Conservation (phyloP, 2,888 invertebrate genomes). For the Eristalinus sepulchralis region DNA sequence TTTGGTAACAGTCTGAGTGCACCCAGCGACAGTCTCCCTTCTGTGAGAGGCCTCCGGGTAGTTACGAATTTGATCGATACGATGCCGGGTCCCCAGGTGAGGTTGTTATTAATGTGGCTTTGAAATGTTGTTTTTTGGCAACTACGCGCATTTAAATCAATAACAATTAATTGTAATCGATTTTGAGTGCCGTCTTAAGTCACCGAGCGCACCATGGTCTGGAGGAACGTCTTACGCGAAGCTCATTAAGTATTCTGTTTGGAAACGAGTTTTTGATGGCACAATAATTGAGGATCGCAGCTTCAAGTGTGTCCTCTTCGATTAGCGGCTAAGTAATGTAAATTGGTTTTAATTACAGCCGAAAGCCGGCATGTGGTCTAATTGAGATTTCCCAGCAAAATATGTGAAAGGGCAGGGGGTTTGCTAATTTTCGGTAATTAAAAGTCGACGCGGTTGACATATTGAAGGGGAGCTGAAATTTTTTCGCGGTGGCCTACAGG, state of each 20-base stretch:
- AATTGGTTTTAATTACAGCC: not conserved
- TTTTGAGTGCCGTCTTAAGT: slow-evolving; percentile 45
- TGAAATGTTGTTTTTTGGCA: slow-evolving; percentile 62
- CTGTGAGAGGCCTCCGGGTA: slow-evolving; percentile 12
- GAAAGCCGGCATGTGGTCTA: not conserved
- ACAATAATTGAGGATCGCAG: not conserved
- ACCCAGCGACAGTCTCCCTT: not conserved
- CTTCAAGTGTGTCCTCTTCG: not conserved
- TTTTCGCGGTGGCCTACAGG: not conserved
- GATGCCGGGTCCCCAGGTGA: slow-evolving; percentile 25
- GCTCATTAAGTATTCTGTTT: slow-evolving; percentile 12
- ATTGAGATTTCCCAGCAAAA: not conserved
- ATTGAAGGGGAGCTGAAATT: too few relatives aligned
- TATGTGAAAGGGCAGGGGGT: not conserved
- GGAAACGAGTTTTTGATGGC: not conserved
- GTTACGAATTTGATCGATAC: slow-evolving; percentile 52
- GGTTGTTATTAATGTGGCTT: slow-evolving; percentile 57
- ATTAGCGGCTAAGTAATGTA: not conserved
- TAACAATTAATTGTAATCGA: slow-evolving; percentile 56
- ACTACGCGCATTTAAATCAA: slow-evolving; percentile 63
- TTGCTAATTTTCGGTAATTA: not conserved
- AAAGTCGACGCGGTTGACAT: not conserved
- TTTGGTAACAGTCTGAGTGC: slow-evolving; percentile 25
- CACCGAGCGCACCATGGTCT: not conserved
- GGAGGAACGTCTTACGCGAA: not conserved